These are phyloP conservation scores for Stenurella melanura DNA, from an alignment of 2,888 invertebrate genomes.

Conservation along the genomic window DNA sequence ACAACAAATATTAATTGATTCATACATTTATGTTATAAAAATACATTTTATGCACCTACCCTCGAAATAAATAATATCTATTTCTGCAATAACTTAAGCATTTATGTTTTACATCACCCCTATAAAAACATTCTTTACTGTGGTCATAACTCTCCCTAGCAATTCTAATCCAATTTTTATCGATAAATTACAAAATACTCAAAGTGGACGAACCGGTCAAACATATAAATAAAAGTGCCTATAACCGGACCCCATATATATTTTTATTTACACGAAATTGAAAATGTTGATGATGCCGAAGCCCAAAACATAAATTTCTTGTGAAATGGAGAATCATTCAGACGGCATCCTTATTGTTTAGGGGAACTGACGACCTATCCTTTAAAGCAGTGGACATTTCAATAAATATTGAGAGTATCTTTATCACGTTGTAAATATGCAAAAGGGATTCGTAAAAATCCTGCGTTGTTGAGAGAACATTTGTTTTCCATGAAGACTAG, in stretches of 20 bases:
- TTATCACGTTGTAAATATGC: constrained; percentile 51
- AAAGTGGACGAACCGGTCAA: constrained; percentile 47
- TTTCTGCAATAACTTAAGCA: constrained; percentile 17
- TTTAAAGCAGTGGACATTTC: constrained; percentile 42
- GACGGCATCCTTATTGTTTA: constrained; percentile 40
- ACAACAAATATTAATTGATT: too few species aligned
- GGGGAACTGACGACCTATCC: constrained; percentile 34
- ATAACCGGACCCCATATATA: constrained; percentile 56
- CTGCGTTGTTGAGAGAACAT: background rate
- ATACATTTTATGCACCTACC: too few species aligned
- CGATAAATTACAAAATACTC: constrained; percentile 52
- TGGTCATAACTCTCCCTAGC: constrained; percentile 38
- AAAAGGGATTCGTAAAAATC: constrained; percentile 47
- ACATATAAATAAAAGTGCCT: constrained; percentile 55
- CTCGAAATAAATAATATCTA: background rate
- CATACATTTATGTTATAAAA: too few species aligned
- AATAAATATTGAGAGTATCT: constrained; percentile 51
- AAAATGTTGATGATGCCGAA: constrained; percentile 46
- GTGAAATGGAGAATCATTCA: constrained; percentile 32
- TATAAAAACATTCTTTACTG: constrained; percentile 43
- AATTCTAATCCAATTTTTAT: constrained; percentile 50
- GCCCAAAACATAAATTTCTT: constrained; percentile 39
- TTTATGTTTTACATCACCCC: constrained; percentile 34
- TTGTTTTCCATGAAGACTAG: background rate
- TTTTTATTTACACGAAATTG: constrained; percentile 57